Base-by-base conservation (phyloP, 2,113 vertebrate species). In the Maccullochella peelii region DNA sequence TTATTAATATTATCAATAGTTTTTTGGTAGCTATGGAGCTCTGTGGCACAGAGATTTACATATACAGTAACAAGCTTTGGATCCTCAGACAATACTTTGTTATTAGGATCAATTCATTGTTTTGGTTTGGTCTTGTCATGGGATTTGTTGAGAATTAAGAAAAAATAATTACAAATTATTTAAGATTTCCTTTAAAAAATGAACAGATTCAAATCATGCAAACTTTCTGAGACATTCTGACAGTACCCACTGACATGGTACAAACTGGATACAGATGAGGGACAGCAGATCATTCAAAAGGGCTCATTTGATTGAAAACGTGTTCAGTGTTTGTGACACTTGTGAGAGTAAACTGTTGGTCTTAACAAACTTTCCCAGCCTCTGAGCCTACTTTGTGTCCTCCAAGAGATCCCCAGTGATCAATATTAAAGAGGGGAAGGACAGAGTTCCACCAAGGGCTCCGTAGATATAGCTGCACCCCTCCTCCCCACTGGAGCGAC, bases 401-500 rank as follows among this genome's bases (percentile, higher is more conserved):
- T 90, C 83, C 27, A 62, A 65, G 88, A 92, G 87, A 77, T 90
- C 90, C 77, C 77, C 80, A 49, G 67, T 10, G 86, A 91, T 93
- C 91, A 92, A 92, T 92, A 87, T 89, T 89, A 84, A 92, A 89
- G 86, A 93, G 80, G 85, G 92, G 88, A 92, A 94, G 90, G 92
- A 91, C 88, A 81, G 84, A 83, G 90, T 79, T 86, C 88, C 90
- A 91, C 86, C 67, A 77, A 82, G 83, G 91, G 85, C 85, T 88
- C 72, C 57, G 33, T 87, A 73, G 86, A 84, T 77, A 40, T 75
- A 87, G 44, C 82, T 70, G 77, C 74, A 74, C 47, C 76, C 66
- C 54, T 80, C 90, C 73, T 73, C 79, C 78, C 80, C 66, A 36
- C 81, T 85, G 79, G n/a, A 91, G 85, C 69, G 27, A 63, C 82